Conservation (phyloP, 2,888 invertebrate species). For the Therioaphis trifolii region DNA sequence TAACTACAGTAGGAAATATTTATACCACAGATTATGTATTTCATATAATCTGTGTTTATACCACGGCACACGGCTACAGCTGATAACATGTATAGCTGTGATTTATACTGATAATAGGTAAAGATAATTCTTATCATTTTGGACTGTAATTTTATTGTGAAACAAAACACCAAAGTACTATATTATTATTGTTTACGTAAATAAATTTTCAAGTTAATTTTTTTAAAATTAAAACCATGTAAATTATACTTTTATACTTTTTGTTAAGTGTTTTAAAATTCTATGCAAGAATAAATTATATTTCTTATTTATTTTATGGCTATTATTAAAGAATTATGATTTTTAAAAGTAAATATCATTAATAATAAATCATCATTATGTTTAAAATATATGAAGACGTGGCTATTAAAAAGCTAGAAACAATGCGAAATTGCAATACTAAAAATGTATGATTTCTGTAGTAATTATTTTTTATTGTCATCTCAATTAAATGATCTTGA, state of each 20-base stretch:
- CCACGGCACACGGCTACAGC: too few relatives aligned
- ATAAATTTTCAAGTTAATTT: background rate
- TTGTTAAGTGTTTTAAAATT: background rate
- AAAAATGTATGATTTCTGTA: conserved; percentile 27
- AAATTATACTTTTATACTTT: background rate
- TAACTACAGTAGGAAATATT: too few relatives aligned
- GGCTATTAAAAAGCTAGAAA: conserved; percentile 31
- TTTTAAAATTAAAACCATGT: background rate
- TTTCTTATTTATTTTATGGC: background rate
- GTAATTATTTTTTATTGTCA: background rate
- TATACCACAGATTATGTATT: too few relatives aligned
- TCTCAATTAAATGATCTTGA: background rate
- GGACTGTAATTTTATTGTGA: background rate
- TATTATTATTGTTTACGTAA: background rate
- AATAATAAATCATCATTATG: conserved; percentile 2
- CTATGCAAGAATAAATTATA: background rate
- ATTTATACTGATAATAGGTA: background rate
- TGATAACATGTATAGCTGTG: too few relatives aligned
- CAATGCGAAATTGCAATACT: background rate
- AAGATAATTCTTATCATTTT: conserved; percentile 36
- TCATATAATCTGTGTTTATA: too few relatives aligned
- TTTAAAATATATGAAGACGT: conserved; percentile 33
- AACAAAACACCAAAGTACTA: background rate
- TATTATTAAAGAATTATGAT: conserved; percentile 2
- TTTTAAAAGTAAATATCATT: background rate